phyloP scores from a whole-genome alignment of 2,113 vertebrate species.

The Oryzias curvinotus region DNA sequence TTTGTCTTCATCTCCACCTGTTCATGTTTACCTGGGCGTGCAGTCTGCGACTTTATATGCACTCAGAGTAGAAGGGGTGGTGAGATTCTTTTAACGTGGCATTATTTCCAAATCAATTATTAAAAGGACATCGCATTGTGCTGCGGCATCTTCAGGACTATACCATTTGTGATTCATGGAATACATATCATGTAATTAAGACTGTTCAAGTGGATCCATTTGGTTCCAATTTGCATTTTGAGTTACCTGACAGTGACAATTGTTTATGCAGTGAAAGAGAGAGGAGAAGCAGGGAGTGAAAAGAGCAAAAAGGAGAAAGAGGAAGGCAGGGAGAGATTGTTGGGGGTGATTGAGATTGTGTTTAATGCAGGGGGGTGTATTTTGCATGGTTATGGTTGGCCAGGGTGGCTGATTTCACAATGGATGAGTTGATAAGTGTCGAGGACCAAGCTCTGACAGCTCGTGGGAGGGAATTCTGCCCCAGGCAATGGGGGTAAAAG shows the following conservation, averaged over 20 bases:
- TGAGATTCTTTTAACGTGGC: constrained; percentile 64
- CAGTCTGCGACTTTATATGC: constrained; percentile 69
- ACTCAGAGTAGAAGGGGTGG: constrained; percentile 51
- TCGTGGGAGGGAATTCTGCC: constrained; percentile 65
- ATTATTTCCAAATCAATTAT: constrained; percentile 79
- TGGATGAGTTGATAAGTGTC: constrained; percentile 78
- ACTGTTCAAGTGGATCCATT: constrained; percentile 79
- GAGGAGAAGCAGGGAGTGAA: constrained; percentile 48
- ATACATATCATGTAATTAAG: constrained; percentile 84
- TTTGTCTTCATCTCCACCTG: constrained; percentile 47
- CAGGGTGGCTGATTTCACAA: constrained; percentile 79
- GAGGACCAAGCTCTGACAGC: constrained; percentile 61
- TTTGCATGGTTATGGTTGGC: constrained; percentile 77
- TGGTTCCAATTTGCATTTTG: constrained; percentile 74
- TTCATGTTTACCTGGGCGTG: constrained; percentile 52
- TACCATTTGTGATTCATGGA: constrained; percentile 82
- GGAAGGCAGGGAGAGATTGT: constrained; percentile 65
- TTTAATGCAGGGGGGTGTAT: constrained; percentile 74
- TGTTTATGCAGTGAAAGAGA: constrained; percentile 70
- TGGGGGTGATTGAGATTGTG: constrained; percentile 75
- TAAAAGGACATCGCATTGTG: constrained; percentile 75
- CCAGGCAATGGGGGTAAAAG: constrained; percentile 56
- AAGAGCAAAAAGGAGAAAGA: constrained; percentile 25
- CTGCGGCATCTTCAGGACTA: constrained; percentile 69
- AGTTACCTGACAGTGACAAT: constrained; percentile 68